Conservation (phyloP, 2,888 invertebrate species). For the Harmothoe impar region DNA sequence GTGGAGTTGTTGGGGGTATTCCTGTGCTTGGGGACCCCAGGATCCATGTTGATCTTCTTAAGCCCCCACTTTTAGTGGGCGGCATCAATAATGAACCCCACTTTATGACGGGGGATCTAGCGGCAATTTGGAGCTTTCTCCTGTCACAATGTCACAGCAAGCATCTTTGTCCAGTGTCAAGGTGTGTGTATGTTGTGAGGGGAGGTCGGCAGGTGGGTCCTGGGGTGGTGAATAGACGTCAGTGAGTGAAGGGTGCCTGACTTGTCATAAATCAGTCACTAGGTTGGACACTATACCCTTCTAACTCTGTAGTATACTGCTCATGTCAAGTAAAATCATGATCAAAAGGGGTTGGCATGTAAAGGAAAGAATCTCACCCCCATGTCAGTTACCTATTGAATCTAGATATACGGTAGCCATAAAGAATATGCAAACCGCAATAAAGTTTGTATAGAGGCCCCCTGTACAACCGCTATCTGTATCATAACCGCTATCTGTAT, state of each 20-base stretch:
- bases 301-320: background rate
- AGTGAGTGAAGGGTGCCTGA: background rate
- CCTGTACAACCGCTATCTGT: too few relatives aligned
- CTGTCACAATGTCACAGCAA: conserved; percentile 11
- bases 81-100: conserved; percentile 13
- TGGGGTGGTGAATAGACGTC: background rate
- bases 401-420: background rate
- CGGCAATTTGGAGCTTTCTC: background rate
- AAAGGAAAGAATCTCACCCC: background rate
- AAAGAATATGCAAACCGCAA: too few relatives aligned
- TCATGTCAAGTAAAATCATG: background rate
- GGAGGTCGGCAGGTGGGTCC: background rate
- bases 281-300: background rate
- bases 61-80: background rate
- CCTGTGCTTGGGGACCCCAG: background rate
- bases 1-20: too few relatives aligned
- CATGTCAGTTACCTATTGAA: background rate
- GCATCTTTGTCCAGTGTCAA: conserved; percentile 1
- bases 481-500: too few relatives aligned
- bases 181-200: background rate
- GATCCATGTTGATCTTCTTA: background rate
- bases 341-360: background rate
- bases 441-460: too few relatives aligned
- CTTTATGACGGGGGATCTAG: background rate
- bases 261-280: conserved; percentile 23